A percentile compares a stretch with the other conserved stretches of the same genome.
Conservation (phyloP, 92 coral and sea anemone genomes). For the Desmophyllum pertusum region DNA sequence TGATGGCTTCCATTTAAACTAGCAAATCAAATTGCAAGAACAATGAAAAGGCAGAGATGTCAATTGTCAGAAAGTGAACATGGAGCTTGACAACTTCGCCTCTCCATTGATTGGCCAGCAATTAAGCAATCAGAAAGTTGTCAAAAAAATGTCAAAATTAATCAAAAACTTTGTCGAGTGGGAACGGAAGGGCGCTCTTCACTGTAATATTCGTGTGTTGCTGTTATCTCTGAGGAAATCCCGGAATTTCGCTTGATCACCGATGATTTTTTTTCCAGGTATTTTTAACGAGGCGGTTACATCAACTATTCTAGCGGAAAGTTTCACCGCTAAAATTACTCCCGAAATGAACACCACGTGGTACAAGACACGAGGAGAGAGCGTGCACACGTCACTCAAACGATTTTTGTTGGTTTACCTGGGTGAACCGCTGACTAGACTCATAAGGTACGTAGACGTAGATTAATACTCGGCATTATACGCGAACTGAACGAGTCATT, state of each 20-base stretch:
- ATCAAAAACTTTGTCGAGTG: too few relatives aligned
- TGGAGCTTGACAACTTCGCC: too few relatives aligned
- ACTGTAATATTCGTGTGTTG: not conserved
- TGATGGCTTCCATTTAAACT: too few relatives aligned
- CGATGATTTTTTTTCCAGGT: not conserved
- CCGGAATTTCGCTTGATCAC: too few relatives aligned
- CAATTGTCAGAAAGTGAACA: too few relatives aligned
- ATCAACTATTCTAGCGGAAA: not conserved
- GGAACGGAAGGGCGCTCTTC: too few relatives aligned
- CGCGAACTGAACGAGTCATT: too few relatives aligned
- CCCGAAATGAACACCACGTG: constrained; percentile 59
- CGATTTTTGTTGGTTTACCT: constrained; percentile 63
- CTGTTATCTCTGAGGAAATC: not conserved
- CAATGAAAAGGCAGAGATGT: too few relatives aligned
- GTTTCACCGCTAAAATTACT: constrained; percentile 48
- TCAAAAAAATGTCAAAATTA: too few relatives aligned
- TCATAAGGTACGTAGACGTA: constrained; percentile 60
- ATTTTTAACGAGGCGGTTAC: constrained; percentile 21
- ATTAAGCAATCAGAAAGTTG: too few relatives aligned
- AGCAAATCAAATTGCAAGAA: too few relatives aligned
- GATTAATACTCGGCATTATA: not conserved
- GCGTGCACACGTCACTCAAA: constrained; percentile 60
- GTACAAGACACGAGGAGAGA: constrained; percentile 60
- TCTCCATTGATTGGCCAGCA: too few relatives aligned
- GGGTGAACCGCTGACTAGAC: constrained; percentile 68